These are phyloP conservation scores for Podiceps cristatus DNA, from an alignment of 2,113 vertebrate species.

Conservation along the genomic window DNA sequence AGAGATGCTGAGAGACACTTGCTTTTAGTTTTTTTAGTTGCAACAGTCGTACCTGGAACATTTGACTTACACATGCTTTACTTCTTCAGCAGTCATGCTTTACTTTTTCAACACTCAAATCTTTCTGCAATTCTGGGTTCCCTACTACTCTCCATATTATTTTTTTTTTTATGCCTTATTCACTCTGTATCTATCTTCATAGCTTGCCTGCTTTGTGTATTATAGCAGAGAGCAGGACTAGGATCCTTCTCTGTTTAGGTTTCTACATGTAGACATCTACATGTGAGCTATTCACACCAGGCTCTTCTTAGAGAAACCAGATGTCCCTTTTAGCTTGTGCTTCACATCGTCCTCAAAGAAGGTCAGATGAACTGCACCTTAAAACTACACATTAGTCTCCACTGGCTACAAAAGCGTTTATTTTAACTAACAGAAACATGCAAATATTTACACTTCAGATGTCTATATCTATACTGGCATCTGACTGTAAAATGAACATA, in stretches of 20 bases:
- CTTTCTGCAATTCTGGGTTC: background rate
- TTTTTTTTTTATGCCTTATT: background rate
- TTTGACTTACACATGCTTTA: background rate
- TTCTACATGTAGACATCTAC: background rate
- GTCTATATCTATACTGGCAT: background rate
- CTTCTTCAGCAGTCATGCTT: background rate
- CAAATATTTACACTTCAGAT: background rate
- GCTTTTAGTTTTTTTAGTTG: background rate
- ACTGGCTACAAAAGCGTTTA: background rate
- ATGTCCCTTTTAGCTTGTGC: background rate
- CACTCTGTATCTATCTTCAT: background rate
- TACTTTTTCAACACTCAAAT: background rate
- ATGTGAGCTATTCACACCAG: background rate
- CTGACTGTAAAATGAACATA: background rate
- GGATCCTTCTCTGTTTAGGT: background rate
- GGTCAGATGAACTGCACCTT: background rate
- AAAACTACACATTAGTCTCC: background rate
- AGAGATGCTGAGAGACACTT: background rate
- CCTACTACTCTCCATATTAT: background rate
- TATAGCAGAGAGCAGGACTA: background rate
- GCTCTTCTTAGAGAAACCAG: background rate
- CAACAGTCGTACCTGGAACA: background rate
- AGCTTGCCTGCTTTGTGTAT: background rate
- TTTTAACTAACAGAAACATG: background rate
- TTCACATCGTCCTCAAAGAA: background rate